phyloP scores from a whole-genome alignment of 23 tunicate species.

The Botrylloides violaceus region DNA sequence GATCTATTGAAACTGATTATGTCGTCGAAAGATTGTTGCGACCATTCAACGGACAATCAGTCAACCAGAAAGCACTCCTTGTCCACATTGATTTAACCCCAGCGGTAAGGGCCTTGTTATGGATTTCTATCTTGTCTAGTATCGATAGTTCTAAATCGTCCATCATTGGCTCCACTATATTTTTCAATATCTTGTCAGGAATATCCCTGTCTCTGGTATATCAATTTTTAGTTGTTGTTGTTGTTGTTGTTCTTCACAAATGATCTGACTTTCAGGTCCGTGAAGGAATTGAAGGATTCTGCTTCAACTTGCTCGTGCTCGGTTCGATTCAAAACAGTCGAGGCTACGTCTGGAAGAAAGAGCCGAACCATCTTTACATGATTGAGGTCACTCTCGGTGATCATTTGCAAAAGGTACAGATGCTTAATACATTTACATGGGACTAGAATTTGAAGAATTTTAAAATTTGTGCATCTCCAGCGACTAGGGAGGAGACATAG shows the following conservation, averaged over 20 bases:
- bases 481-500: neutral
- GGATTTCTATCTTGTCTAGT: too few relatives aligned
- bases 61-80: neutral
- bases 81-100: constrained; percentile 25
- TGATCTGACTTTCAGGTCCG: constrained; percentile 8
- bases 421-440: too few relatives aligned
- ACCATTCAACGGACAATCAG: neutral
- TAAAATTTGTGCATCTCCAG: too few relatives aligned
- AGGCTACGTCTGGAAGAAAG: constrained; percentile 48
- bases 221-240: too few relatives aligned
- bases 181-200: too few relatives aligned
- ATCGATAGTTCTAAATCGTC: too few relatives aligned
- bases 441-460: too few relatives aligned
- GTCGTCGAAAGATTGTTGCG: constrained; percentile 27
- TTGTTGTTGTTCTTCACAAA: neutral
- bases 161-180: too few relatives aligned
- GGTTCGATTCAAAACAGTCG: constrained; percentile 40
- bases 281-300: constrained; percentile 9
- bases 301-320: constrained; percentile 40
- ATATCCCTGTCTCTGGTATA: neutral
- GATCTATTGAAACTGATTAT: constrained; percentile 28
- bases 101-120: constrained; percentile 26
- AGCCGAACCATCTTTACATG: constrained; percentile 36
- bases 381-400: constrained; percentile 27
- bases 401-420: constrained; percentile 1